These are phyloP conservation scores for Drosophila eugracilis DNA, from an alignment of 1,140 invertebrate genomes.

Conservation along the genomic window DNA sequence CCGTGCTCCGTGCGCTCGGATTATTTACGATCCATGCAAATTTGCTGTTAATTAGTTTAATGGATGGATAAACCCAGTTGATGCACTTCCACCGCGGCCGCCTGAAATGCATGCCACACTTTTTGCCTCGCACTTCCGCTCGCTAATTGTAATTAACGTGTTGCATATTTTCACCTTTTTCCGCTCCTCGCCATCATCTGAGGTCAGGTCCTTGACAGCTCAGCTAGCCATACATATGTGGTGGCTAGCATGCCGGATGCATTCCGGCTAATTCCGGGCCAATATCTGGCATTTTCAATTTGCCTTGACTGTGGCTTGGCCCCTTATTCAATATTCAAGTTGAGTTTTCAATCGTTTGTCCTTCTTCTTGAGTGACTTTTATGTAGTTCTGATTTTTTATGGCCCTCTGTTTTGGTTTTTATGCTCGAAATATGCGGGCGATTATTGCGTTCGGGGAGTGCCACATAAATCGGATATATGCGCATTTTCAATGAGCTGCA, in stretches of 20 bases:
- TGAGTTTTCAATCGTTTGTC: slow-evolving; percentile 24
- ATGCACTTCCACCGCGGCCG: slow-evolving; percentile 61
- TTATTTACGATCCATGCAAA: slow-evolving; percentile 83
- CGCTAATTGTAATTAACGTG: slow-evolving; percentile 82
- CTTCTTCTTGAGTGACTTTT: slow-evolving; percentile 11
- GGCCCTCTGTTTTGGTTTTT: slow-evolving; percentile 32
- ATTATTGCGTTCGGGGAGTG: slow-evolving; percentile 61
- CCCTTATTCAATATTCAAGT: slow-evolving; percentile 16
- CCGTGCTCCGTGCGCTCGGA: slow-evolving; percentile 55
- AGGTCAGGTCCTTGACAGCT: slow-evolving; percentile 19
- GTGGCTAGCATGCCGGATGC: slow-evolving; percentile 5
- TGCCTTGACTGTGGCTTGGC: too few relatives aligned
- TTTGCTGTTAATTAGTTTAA: slow-evolving; percentile 84
- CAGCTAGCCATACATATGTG: slow-evolving; percentile 29
- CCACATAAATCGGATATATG: slow-evolving; percentile 61
- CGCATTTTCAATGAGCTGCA: slow-evolving; percentile 58
- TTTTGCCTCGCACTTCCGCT: slow-evolving; percentile 67
- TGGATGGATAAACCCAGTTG: slow-evolving; percentile 80
- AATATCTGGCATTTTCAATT: slow-evolving; percentile 17
- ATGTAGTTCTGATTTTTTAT: slow-evolving; percentile 45
- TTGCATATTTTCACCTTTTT: slow-evolving; percentile 61
- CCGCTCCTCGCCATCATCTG: too few relatives aligned
- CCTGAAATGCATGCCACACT: slow-evolving; percentile 45
- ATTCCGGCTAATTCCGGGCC: slow-evolving; percentile 19
- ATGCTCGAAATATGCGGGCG: slow-evolving; percentile 46